A percentile compares a stretch with the other conserved stretches of the same genome.
phyloP scores from a whole-genome alignment of 1,140 invertebrate species.

The Maniola jurtina region DNA sequence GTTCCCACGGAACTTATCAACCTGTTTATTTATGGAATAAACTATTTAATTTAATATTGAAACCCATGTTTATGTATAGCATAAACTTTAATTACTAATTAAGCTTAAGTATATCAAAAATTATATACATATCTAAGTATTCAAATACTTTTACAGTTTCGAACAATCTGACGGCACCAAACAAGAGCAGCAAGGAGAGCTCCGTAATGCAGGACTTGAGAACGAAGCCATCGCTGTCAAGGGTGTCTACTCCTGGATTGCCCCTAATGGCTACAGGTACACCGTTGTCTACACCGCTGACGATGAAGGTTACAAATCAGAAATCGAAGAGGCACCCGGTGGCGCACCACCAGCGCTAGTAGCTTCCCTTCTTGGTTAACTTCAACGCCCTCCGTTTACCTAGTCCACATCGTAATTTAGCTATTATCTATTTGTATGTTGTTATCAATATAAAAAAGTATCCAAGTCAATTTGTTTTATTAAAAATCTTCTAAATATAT shows the following conservation, averaged over 20 bases:
- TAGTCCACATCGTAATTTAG: conserved; percentile 1
- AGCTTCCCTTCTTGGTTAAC: conserved; percentile 53
- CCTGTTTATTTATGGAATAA: no score
- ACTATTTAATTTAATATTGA: no score
- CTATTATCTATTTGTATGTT: neutral
- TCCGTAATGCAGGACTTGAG: conserved; percentile 79
- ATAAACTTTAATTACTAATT: neutral
- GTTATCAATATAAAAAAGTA: neutral
- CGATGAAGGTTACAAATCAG: conserved; percentile 84
- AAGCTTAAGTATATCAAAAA: no score
- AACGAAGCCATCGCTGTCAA: conserved; percentile 59
- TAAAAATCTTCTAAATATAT: neutral
- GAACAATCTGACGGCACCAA: conserved; percentile 78
- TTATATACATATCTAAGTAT: no score
- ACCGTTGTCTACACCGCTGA: conserved; percentile 86
- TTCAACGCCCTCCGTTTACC: neutral
- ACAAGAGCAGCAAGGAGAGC: conserved; percentile 79
- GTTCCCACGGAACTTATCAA: no score
- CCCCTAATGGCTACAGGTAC: conserved; percentile 78
- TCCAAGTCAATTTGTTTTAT: neutral
- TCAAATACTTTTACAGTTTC: conserved; percentile 52
- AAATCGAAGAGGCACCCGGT: conserved; percentile 80
- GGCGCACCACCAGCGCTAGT: conserved; percentile 68
- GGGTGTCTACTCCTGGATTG: conserved; percentile 79
- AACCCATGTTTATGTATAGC: neutral